These are phyloP conservation scores for Aplidium turbinatum DNA, from an alignment of 23 tunicate species.

Conservation along the genomic window DNA sequence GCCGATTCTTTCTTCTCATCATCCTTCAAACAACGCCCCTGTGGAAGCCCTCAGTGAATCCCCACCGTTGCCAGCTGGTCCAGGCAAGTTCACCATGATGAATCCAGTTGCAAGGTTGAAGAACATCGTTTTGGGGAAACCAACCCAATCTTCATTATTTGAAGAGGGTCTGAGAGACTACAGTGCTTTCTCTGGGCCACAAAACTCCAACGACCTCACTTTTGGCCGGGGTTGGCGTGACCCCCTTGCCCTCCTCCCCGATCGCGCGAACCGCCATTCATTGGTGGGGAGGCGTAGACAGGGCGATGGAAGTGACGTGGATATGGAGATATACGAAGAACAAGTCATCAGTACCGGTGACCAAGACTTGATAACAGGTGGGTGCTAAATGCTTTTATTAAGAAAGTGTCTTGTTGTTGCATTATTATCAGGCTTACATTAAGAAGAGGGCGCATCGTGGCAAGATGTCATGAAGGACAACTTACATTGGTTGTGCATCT, in stretches of 20 bases:
- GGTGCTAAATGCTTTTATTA: background rate
- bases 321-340: background rate
- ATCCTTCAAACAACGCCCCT: background rate
- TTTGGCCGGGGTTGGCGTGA: constrained; percentile 52
- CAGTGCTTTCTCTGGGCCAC: constrained; percentile 42
- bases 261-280: constrained; percentile 32
- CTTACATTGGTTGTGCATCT: no score
- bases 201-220: constrained; percentile 26
- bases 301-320: constrained; percentile 60
- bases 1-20: no score
- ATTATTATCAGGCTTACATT: no score
- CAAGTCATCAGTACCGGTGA: background rate
- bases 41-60: background rate
- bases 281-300: constrained; percentile 31
- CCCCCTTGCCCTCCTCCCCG: constrained; percentile 35
- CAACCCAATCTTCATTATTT: constrained; percentile 2
- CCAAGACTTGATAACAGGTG: constrained; percentile 38
- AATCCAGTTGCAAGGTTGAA: constrained; percentile 64
- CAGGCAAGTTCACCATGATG: constrained; percentile 1
- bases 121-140: constrained; percentile 60
- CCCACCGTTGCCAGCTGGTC: constrained; percentile 1
- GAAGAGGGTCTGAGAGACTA: constrained; percentile 29
- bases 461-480: no score
- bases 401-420: background rate
- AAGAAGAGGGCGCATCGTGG: no score